phyloP scores from a whole-genome alignment of 2,888 invertebrate genomes.

The Andrena trimmerana region DNA sequence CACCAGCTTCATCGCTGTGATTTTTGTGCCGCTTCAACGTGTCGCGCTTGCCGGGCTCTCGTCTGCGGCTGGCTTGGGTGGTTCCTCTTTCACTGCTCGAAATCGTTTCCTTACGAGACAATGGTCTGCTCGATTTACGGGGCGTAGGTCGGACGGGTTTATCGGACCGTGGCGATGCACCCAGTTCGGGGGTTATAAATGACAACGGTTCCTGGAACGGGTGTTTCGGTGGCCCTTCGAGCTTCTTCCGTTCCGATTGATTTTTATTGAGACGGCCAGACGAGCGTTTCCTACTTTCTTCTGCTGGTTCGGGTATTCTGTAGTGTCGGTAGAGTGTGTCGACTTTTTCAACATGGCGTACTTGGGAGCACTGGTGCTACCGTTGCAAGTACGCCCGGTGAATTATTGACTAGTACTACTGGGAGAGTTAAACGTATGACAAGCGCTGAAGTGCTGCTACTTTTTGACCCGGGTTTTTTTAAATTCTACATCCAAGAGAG shows the following conservation, averaged over 20 bases:
- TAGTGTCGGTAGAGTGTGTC: background rate
- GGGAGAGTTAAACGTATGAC: background rate
- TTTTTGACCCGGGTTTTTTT: background rate
- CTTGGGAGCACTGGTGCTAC: background rate
- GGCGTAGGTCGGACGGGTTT: constrained; percentile 36
- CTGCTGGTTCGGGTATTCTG: background rate
- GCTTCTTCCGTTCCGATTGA: constrained; percentile 32
- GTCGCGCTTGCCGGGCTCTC: background rate
- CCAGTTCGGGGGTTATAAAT: constrained; percentile 43
- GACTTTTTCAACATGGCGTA: background rate
- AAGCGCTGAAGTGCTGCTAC: background rate
- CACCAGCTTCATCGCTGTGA: background rate
- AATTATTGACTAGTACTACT: constrained; percentile 1
- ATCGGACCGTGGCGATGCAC: constrained; percentile 40
- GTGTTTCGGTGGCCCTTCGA: constrained; percentile 25
- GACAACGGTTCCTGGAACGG: constrained; percentile 31
- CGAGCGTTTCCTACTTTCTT: constrained; percentile 9
- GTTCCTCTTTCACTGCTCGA: constrained; percentile 20
- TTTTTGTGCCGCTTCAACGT: background rate
- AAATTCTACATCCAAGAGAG: too few relatives aligned
- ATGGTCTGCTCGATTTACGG: constrained; percentile 47
- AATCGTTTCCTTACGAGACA: constrained; percentile 41
- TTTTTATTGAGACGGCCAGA: constrained; percentile 20
- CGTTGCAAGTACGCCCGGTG: background rate
- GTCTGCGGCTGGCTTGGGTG: background rate